Base-by-base conservation (phyloP, 2,888 invertebrate genomes). In the Drosophila helvetica region DNA sequence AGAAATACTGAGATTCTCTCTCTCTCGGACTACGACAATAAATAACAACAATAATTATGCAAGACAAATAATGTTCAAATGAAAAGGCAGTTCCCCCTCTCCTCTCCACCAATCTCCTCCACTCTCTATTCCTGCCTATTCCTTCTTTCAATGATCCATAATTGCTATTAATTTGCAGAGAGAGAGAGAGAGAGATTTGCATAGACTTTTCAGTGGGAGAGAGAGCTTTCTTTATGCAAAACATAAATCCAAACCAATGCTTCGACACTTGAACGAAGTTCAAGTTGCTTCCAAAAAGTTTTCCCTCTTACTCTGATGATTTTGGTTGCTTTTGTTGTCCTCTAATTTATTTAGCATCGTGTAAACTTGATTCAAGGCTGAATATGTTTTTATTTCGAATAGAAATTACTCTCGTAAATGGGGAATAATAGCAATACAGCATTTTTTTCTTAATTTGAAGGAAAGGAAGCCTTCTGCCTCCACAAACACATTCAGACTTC, bases 81-180 rank as follows among this genome's bases (percentile, higher is more conserved):
- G 48, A 66, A 56, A 50, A 19, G 18, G 22, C 50, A 33, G 53
- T 50, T 62, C 57, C 52, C 27, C 47, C 17, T 25, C 48, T 8
- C 27, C 27, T 8, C 27, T 10, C 10, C 0, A n/a, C n/a, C n/a
- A n/a, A n/a, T n/a, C n/a, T n/a, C 30, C 30, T 10, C 10, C 10
- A 42, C n/a, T 42, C 6, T n/a, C 17, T 42, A 12, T 19, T 19
- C 38, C 17, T 27, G 17, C 25, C 15, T 18, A 1, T 33, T 47
- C 10, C 25, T 61, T 47, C 69, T 19, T 43, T 75, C 86, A 83
- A 88, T 80, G 71, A 62, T 64, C 63, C 86, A 78, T 88, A 83
- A 88, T 83, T 88, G 86, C 73, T 80, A 80, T 86, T 88, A 83
- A 83, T 86, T 85, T 38, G 7, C 10, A 10, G 65, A 68, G 25